phyloP scores from a whole-genome alignment of 2,888 invertebrate species.

The Cacoxenus indagator region DNA sequence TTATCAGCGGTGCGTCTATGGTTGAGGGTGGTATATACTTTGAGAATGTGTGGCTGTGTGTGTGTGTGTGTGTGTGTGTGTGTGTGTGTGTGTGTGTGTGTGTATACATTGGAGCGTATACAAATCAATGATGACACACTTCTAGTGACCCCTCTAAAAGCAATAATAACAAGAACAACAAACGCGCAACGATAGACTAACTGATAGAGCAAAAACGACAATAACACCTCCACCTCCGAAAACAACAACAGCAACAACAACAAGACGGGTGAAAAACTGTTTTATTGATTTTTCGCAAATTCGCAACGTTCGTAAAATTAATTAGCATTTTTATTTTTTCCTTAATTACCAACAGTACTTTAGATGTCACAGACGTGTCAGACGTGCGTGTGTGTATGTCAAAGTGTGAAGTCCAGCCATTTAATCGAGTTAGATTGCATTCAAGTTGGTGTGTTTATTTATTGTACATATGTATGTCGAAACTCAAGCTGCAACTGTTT shows the following conservation, averaged over 20 bases:
- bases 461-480: no score
- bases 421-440: no score
- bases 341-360: background rate
- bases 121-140: slow-evolving; percentile 52
- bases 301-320: slow-evolving; percentile 22
- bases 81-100: background rate
- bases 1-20: no score
- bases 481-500: no score
- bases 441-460: no score
- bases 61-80: slow-evolving; percentile 3
- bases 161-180: slow-evolving; percentile 33
- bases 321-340: background rate
- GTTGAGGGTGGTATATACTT: slow-evolving; percentile 26
- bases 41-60: slow-evolving; percentile 9
- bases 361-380: background rate
- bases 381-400: background rate
- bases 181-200: background rate
- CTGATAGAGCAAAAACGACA: background rate
- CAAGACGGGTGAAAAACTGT: slow-evolving; percentile 11
- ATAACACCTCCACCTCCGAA: background rate
- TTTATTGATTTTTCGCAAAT: slow-evolving; percentile 51
- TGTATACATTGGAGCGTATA: background rate
- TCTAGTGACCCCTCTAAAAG: slow-evolving; percentile 35
- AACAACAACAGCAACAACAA: slow-evolving; percentile 25
- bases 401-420: background rate